These are phyloP conservation scores for Caenorhabditis wallacei DNA, from an alignment of 2,888 invertebrate species.

Conservation along the genomic window DNA sequence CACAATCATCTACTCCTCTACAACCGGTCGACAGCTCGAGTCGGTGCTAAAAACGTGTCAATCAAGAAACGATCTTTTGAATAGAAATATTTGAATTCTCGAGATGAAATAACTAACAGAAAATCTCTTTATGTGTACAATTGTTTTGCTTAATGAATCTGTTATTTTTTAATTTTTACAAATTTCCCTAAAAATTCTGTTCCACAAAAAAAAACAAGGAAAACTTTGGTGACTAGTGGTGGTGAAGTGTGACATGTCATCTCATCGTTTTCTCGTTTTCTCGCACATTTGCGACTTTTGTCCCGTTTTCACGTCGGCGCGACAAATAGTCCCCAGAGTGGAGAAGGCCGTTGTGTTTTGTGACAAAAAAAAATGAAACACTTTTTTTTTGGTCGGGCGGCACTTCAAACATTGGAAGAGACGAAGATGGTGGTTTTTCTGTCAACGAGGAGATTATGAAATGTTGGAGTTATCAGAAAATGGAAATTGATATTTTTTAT, in stretches of 20 bases:
- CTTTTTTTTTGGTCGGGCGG: constrained; percentile 10
- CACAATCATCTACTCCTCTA: constrained; percentile 73
- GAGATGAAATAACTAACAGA: not conserved
- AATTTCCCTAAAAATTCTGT: not conserved
- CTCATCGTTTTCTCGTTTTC: constrained; percentile 66
- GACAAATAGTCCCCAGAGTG: constrained; percentile 37
- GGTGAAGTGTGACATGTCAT: constrained; percentile 65
- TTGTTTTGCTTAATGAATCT: constrained; percentile 18
- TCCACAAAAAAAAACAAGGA: not conserved
- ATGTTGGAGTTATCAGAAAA: not conserved
- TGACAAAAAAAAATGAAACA: constrained; percentile 8
- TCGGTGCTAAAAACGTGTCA: constrained; percentile 57
- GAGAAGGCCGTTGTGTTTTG: not conserved
- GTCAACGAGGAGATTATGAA: constrained; percentile 29
- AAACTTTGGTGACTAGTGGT: not conserved
- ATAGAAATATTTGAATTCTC: constrained; percentile 4
- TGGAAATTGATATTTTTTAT: too few species aligned
- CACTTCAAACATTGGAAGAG: constrained; percentile 20
- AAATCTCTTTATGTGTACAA: constrained; percentile 41
- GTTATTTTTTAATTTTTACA: not conserved
- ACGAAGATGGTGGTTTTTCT: constrained; percentile 14
- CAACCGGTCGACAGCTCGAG: constrained; percentile 39
- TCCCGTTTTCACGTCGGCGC: not conserved
- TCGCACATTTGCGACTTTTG: constrained; percentile 66
- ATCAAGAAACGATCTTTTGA: constrained; percentile 50